phyloP scores from a whole-genome alignment of 2,888 invertebrate species.

The Fragum fragum region DNA sequence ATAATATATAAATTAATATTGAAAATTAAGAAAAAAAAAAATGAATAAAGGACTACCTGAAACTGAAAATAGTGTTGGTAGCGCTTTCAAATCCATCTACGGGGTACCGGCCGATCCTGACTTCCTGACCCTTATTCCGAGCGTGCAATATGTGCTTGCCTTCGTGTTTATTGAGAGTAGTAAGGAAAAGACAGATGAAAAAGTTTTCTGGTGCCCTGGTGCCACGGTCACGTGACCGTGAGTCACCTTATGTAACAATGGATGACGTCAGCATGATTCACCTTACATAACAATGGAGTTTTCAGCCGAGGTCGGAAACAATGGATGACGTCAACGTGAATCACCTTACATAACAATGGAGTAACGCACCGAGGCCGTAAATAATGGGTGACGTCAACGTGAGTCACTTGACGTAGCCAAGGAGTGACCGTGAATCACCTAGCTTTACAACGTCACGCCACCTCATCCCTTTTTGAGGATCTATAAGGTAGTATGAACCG shows the following conservation, averaged over 20 bases:
- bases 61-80: background rate
- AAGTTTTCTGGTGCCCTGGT: no score
- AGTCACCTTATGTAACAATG: no score
- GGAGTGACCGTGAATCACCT: background rate
- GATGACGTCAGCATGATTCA: background rate
- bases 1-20: no score
- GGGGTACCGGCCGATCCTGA: constrained; percentile 38
- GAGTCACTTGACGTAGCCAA: background rate
- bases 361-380: no score
- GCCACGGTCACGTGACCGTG: no score
- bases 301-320: background rate
- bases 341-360: background rate
- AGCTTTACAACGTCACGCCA: background rate
- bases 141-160: constrained; percentile 29
- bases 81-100: constrained; percentile 39
- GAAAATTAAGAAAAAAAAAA: no score
- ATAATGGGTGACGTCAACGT: background rate
- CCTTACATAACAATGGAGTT: constrained; percentile 1
- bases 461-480: no score
- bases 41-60: background rate
- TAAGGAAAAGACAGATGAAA: no score
- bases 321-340: background rate
- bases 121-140: constrained; percentile 40
- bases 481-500: background rate
- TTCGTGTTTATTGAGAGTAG: constrained; percentile 23